Base-by-base conservation (phyloP, 2,888 invertebrate genomes). In the Leucophenga maculata region DNA sequence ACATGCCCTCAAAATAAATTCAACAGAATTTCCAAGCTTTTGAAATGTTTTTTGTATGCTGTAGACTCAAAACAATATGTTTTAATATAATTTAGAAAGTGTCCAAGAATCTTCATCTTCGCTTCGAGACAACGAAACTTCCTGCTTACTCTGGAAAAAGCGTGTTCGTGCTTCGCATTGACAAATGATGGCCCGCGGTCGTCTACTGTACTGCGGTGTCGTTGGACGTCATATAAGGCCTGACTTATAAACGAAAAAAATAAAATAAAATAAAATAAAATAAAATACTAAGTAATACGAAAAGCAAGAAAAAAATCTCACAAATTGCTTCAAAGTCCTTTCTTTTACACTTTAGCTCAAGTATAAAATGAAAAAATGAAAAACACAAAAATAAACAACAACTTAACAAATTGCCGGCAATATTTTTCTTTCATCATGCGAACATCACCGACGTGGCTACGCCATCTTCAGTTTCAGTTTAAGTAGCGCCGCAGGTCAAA, bases 321-420 rank as follows among this genome's bases (percentile, higher is more conserved):
- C 16, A 59, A 18, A 39, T 55, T 20, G 16, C 39, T 16, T 50
- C 50, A 6, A 18, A 16, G 50, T 50, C 8, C n/a, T 50, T 14
- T 16, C 11, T 39, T 39, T 39, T 39, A 6, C 39, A 39, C 39
- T 39, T 50, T 11, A 16, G 50, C 6, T 39, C 11, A 50, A 50
- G 50, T 50, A 50, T 3, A 2, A 11, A n/a, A 64, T 6, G 9
- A 64, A 66, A 78, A 39, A 39, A 77, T n/a, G 80, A 11, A 64
- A 22, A 50, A 52, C 13, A 66, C 77, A 39, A 26, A 77, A 4
- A 80, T 82, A 80, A 83, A 83, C 82, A 80, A 80, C 80, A 82
- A 72, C 68, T 81, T 80, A 84, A 81, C 84, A 81, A 81, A 81
- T 81, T 84, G 84, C 76, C 78, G 77, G 77, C 79, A 81, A 81